Conservation (phyloP, 2,888 invertebrate species). For the Elgonia sp. region DNA sequence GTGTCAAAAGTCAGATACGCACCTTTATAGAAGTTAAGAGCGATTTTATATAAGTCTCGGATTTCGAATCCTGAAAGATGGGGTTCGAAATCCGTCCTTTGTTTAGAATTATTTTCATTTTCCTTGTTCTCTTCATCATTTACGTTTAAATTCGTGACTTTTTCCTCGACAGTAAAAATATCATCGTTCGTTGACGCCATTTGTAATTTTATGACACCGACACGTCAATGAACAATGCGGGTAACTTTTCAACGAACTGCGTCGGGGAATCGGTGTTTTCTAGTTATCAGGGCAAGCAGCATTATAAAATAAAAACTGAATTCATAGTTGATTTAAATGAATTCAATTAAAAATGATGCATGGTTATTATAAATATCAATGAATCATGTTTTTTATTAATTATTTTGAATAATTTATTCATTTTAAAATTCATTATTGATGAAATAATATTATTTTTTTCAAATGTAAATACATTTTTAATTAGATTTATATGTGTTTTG, state of each 20-base stretch:
- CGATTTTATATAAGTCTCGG: slow-evolving; percentile 95
- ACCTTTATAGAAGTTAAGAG: slow-evolving; percentile 98
- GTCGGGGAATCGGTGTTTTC: neutral
- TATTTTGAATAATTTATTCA: no score
- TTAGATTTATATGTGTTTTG: no score
- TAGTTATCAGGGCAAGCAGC: neutral
- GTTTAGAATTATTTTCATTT: slow-evolving; percentile 77
- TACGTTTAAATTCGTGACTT: slow-evolving; percentile 81
- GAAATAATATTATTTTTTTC: no score
- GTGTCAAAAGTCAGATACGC: slow-evolving; percentile 78
- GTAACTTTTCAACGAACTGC: slow-evolving; percentile 21
- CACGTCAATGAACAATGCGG: slow-evolving; percentile 79
- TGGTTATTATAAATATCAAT: no score
- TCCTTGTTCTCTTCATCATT: slow-evolving; percentile 74
- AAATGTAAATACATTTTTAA: no score
- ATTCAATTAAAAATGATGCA: no score
- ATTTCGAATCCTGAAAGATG: slow-evolving; percentile 86
- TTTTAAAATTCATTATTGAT: no score
- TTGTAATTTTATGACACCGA: slow-evolving; percentile 81
- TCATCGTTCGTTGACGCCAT: slow-evolving; percentile 84
- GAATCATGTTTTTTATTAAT: no score
- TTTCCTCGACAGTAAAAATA: slow-evolving; percentile 80
- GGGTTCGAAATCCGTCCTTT: slow-evolving; percentile 79
- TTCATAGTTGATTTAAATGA: no score
- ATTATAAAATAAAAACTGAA: no score